Evolutionary conservation across 2,888 invertebrate genomes (phyloP), one percentile per base, ranked within the genome.

Genomic region (Timema cristinae): DNA sequence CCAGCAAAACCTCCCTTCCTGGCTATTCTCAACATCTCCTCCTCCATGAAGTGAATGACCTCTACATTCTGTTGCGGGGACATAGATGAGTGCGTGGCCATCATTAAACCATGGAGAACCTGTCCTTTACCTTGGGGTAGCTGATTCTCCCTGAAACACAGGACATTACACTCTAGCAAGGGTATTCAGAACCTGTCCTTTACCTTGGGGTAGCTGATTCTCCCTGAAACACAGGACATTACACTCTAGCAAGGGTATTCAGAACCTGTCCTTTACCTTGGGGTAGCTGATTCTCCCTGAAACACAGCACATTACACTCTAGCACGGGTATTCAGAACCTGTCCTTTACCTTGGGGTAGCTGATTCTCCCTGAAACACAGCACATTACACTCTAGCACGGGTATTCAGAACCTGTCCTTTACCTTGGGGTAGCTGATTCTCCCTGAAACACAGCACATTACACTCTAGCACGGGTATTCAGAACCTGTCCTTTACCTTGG

Each of bases 51-150:
- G 74, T 89, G 86, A 83, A 95, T 93, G 8, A 92, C 87, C 8
- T 89, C 85, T 7, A 95, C 91, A 79, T 94, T 94, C 79, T 94
- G 91, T 68, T 88, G 88, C 0, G 92, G 80, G 72, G 84, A 85
- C 61, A 94, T 81, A 0, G 85, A 81, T 11, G 87, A 84, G 74
- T 87, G 87, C 0, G 93, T 94, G 2, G 91, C 92, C 93, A 95
- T 93, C 94, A 95, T 94, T 81, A 92, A 94, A 0, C 91, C 90
- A 79, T 95, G 94, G 0, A 94, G 84, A 63, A 94, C 87, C 77
- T 88, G 85, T n/a, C 90, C 90, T 75, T 85, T 83, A 16, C 89
- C 90, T 76, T 85, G 82, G 0, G 91, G 90, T 69, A 91, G 81
- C 77, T 85, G 84, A 56, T 82, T 82, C 10, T 73, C 56, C 69